These are phyloP conservation scores for Aspidiotus rigidus DNA, from an alignment of 2,888 invertebrate genomes.

Conservation along the genomic window DNA sequence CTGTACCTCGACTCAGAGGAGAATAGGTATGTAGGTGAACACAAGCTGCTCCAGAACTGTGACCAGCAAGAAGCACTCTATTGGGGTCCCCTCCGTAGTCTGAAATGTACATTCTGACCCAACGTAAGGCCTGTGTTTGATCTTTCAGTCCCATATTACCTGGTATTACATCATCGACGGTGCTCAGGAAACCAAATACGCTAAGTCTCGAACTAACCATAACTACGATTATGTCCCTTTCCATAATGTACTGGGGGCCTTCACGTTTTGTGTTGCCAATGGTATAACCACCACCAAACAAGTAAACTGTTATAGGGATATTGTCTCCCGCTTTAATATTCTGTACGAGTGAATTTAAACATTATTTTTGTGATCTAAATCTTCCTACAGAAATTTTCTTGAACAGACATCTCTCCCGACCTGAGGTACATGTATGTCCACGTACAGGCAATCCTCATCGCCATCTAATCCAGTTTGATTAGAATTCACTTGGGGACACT, in stretches of 20 bases:
- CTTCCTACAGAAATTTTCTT: neutral
- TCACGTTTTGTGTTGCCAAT: slow-evolving; percentile 6
- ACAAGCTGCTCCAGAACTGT: slow-evolving; percentile 33
- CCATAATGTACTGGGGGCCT: slow-evolving; percentile 36
- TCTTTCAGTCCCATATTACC: slow-evolving; percentile 35
- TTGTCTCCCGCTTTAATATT: slow-evolving; percentile 17
- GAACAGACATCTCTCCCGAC: slow-evolving; percentile 37
- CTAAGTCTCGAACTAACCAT: slow-evolving; percentile 37
- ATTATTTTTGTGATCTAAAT: neutral
- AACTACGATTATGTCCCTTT: slow-evolving; percentile 36
- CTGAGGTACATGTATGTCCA: slow-evolving; percentile 46
- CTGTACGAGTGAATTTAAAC: slow-evolving; percentile 34
- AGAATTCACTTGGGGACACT: slow-evolving; percentile 40
- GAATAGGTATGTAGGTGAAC: slow-evolving; percentile 34
- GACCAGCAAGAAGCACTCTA: slow-evolving; percentile 34
- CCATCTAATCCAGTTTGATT: slow-evolving; percentile 43
- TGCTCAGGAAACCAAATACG: slow-evolving; percentile 34
- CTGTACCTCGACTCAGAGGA: slow-evolving; percentile 34
- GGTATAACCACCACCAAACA: slow-evolving; percentile 48
- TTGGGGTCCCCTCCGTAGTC: slow-evolving; percentile 34
- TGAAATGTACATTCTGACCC: slow-evolving; percentile 29
- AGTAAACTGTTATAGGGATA: slow-evolving; percentile 46
- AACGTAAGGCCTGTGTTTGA: slow-evolving; percentile 24
- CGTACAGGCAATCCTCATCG: slow-evolving; percentile 48
- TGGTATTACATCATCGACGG: slow-evolving; percentile 21